Base-by-base conservation (phyloP, 2,113 vertebrate species). In the Carlito syrichta region DNA sequence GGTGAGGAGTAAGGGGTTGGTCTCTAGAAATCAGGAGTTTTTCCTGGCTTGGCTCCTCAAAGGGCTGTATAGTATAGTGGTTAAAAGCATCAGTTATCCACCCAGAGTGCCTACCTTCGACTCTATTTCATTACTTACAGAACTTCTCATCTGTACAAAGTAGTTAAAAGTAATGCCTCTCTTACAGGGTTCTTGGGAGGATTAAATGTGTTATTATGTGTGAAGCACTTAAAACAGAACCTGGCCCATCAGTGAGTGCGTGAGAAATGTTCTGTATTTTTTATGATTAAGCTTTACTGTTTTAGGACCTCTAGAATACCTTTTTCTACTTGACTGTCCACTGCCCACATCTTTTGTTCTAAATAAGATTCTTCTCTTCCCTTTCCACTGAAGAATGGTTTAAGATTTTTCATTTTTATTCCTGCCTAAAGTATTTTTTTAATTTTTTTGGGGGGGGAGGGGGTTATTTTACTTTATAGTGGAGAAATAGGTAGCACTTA, bases 221-320 rank as follows among this genome's bases (percentile, higher is more conserved):
- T 77, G 30, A 94, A 69, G 58, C 17, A 43, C 5, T 69, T 69
- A 56, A 85, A 90, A 90, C 12, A 84, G n/a, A 19, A 73, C n/a
- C 81, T 79, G 83, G 56, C 12, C 38, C 35, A 14, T 81, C 76
- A 50, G 38, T 69, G 54, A 91, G 40, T 86, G 5, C 76, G 38
- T 86, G 78, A 71, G 45, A 60, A 94, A 88, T 79, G 30, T n/a
- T 73, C 54, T 48, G 1, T 23, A 17, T 77, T 69, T 76, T 52
- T 93, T 91, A 77, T 91, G 92, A 68, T 87, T 95, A 92, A 94
- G 22, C 4, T 89, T 83, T 73, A 92, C 50, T 60, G 13, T 95
- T 89, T 93, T 71, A 86, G 45, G 40, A 82, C 12, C 20, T 79
- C 58, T 79, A 45, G 73, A 95, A 87, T 38, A 92, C 54, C 48